phyloP scores from a whole-genome alignment of 2,113 vertebrate species.

The Prochilodus magdalenae region DNA sequence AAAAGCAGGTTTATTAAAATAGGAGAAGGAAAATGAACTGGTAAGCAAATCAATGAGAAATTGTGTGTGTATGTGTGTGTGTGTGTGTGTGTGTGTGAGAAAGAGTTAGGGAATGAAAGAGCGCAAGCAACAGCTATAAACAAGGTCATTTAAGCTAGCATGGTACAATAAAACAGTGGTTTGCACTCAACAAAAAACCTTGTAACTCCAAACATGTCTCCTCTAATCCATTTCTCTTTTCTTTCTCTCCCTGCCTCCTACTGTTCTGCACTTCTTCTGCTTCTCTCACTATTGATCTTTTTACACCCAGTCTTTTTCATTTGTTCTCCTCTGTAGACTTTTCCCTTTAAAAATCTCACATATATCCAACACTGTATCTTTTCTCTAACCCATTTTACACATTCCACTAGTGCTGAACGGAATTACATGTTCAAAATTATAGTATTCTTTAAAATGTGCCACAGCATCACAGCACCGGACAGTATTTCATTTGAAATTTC shows the following conservation, averaged over 20 bases:
- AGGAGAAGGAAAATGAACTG: slow-evolving; percentile 2
- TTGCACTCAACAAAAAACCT: neutral
- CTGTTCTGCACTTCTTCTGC: neutral
- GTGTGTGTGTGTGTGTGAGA: neutral
- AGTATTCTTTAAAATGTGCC: neutral
- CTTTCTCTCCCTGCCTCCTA: neutral
- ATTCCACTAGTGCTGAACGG: neutral
- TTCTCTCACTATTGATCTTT: neutral
- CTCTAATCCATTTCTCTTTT: neutral
- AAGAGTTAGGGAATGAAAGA: neutral
- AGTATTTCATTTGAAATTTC: too few species aligned
- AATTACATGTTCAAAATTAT: neutral
- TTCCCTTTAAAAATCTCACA: neutral
- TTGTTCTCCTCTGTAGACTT: neutral
- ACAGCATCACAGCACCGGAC: neutral
- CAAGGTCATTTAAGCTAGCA: neutral
- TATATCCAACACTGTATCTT: neutral
- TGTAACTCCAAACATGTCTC: neutral
- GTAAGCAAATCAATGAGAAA: slow-evolving; percentile 1
- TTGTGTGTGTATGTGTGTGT: too few species aligned
- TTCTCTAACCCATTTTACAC: neutral
- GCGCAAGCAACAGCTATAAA: neutral
- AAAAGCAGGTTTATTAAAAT: slow-evolving; percentile 28
- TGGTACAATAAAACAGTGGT: slow-evolving; percentile 16
- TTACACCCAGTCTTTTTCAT: neutral